Conservation (phyloP, 2,888 invertebrate species). For the Zygothrica quintamaculata region DNA sequence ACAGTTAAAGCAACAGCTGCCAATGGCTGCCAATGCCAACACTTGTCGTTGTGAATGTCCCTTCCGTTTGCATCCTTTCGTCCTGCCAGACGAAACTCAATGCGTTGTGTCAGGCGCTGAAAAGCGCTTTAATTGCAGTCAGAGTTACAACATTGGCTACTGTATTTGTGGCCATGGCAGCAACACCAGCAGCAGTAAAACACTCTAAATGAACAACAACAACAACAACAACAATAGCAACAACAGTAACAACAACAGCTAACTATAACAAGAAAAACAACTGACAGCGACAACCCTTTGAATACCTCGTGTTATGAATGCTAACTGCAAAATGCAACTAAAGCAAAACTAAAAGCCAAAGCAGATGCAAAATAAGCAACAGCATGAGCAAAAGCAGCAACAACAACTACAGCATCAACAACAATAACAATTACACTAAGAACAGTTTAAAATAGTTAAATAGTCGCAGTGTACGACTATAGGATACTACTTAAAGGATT, state of each 20-base stretch:
- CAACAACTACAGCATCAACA: conserved; percentile 14
- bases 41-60: not conserved
- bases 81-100: not conserved
- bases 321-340: conserved; percentile 28
- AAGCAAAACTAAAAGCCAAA: conserved; percentile 20
- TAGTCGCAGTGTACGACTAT: conserved; percentile 16
- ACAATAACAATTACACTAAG: not conserved
- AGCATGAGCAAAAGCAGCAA: conserved; percentile 17
- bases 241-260: conserved; percentile 8
- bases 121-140: conserved; percentile 9
- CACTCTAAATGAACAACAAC: conserved; percentile 6
- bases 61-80: not conserved
- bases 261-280: conserved; percentile 16
- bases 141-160: not conserved
- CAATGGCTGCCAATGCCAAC: not conserved
- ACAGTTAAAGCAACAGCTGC: not conserved
- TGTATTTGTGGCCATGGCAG: conserved; percentile 2
- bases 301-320: conserved; percentile 1
- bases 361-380: conserved; percentile 20
- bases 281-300: conserved; percentile 12
- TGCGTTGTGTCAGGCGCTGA: not conserved
- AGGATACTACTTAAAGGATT: conserved; percentile 8
- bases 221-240: conserved; percentile 19
- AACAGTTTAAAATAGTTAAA: too few species aligned
- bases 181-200: too few species aligned